These are phyloP conservation scores for Fukomys damarensis DNA, from an alignment of 2,113 vertebrate species.

Conservation along the genomic window DNA sequence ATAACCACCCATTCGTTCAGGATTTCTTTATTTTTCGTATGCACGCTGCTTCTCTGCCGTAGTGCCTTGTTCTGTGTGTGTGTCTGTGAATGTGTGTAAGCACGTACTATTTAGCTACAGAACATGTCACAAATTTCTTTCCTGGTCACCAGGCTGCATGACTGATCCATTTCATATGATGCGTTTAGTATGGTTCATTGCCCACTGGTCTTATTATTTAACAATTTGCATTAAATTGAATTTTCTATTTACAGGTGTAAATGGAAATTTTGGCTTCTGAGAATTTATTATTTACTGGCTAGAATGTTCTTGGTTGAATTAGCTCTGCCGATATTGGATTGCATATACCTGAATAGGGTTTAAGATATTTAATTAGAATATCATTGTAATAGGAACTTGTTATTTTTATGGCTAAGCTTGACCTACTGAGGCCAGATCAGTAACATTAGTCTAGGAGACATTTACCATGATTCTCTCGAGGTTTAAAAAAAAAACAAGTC, in stretches of 20 bases:
- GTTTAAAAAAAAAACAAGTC: not conserved
- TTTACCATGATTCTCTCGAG: constrained; percentile 52
- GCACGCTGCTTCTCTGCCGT: not conserved
- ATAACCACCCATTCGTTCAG: not conserved
- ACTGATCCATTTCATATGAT: constrained; percentile 80
- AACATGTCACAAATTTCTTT: constrained; percentile 68
- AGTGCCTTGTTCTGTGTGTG: not conserved
- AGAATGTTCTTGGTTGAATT: constrained; percentile 70
- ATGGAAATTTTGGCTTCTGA: constrained; percentile 77
- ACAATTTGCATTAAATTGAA: constrained; percentile 81
- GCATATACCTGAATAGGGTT: constrained; percentile 65
- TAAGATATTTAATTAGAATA: constrained; percentile 71
- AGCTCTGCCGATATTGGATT: constrained; percentile 54
- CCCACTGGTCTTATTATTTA: constrained; percentile 76
- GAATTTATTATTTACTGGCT: constrained; percentile 69
- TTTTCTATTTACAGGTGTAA: constrained; percentile 81
- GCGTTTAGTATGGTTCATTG: constrained; percentile 78
- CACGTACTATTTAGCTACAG: constrained; percentile 54
- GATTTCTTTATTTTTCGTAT: not conserved
- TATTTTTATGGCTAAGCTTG: constrained; percentile 64
- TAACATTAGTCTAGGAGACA: constrained; percentile 46
- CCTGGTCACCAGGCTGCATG: constrained; percentile 75
- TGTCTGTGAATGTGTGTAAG: not conserved
- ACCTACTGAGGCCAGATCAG: constrained; percentile 32
- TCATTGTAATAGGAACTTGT: constrained; percentile 25